Conservation (phyloP, 2,113 vertebrate species). For the Ia io region DNA sequence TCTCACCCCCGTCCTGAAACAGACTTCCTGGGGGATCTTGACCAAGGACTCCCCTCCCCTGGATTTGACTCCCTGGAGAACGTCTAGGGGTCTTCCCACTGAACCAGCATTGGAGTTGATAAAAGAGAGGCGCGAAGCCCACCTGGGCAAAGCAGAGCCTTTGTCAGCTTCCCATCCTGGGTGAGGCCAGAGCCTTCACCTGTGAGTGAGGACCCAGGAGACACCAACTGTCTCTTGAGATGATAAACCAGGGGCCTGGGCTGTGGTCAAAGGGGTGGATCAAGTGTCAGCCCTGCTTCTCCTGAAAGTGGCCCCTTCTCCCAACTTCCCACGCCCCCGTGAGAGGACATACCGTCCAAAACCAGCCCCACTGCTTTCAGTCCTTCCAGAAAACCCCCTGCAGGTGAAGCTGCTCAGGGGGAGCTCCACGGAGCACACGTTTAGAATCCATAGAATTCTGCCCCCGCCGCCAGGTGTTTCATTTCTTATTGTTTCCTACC, state of each 20-base stretch:
- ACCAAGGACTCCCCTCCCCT: not conserved
- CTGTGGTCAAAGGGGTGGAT: not conserved
- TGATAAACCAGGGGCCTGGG: not conserved
- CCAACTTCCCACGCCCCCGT: rapidly evolving
- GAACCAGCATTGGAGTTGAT: not conserved
- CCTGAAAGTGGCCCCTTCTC: not conserved
- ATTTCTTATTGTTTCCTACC: not conserved
- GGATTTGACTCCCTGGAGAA: not conserved
- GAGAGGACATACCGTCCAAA: not conserved
- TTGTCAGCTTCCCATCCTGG: not conserved
- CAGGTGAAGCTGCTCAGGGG: rapidly evolving
- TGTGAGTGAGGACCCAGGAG: not conserved
- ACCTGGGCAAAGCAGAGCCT: not conserved
- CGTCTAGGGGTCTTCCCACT: not conserved
- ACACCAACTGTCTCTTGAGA: not conserved
- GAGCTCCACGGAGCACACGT: rapidly evolving
- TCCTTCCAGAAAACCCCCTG: not conserved
- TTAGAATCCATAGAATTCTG: not conserved
- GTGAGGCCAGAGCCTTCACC: not conserved
- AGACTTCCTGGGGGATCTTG: not conserved
- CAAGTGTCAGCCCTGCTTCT: not conserved
- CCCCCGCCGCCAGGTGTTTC: rapidly evolving
- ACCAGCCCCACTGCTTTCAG: not conserved
- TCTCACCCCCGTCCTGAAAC: not conserved
- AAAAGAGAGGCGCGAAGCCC: not conserved